Base-by-base conservation (phyloP, 2,797 vertebrate genomes). In the Coregonus ussuriensis region DNA sequence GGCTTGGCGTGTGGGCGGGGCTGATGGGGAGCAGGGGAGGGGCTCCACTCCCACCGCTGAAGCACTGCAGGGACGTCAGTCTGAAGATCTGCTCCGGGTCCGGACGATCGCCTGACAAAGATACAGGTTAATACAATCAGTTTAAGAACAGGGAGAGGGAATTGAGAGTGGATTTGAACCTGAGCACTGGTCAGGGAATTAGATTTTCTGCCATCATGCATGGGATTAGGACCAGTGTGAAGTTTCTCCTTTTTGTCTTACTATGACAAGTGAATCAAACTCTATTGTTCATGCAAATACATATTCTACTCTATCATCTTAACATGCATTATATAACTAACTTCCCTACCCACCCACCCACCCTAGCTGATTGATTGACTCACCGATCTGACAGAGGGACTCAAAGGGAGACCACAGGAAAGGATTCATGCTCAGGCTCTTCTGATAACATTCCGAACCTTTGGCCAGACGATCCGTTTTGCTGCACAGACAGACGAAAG, bases 401-500 rank as follows among this genome's bases (percentile, higher is more conserved):
- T 99, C 97, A 89, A 99, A 99, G 35, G 97, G 97, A 65, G 97
- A 97, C 98, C 98, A 99, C 83, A 99, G 95, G 89, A 99, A 99
- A 77, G 98, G 98, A 91, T 99, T 99, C 92, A 99, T 96, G 85
- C 94, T 96, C 93, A 99, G 94, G 96, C 98, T 99, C 93, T 94
- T 98, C 94, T 98, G 98, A 94, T 98, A 99, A 96, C 98, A 99
- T 93, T 99, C 98, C 4, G 97, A 96, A 88, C 98, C 98, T 96
- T 98, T 99, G 90, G 97, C 95, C 89, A 97, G 95, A 81, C 98
- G 95, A 89, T 99, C 97, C 74, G 98, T 99, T 94, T 99, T 98
- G 93, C 98, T 99, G 94, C 76, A 83, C 83, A 77, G 35, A 80
- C 16, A 74, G 63, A 54, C 11, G 21, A 47, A 47, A 74, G 63